A percentile compares a stretch with the other conserved stretches of the same genome.
phyloP scores from a whole-genome alignment of 2,113 vertebrate genomes.

The Columbina picui region DNA sequence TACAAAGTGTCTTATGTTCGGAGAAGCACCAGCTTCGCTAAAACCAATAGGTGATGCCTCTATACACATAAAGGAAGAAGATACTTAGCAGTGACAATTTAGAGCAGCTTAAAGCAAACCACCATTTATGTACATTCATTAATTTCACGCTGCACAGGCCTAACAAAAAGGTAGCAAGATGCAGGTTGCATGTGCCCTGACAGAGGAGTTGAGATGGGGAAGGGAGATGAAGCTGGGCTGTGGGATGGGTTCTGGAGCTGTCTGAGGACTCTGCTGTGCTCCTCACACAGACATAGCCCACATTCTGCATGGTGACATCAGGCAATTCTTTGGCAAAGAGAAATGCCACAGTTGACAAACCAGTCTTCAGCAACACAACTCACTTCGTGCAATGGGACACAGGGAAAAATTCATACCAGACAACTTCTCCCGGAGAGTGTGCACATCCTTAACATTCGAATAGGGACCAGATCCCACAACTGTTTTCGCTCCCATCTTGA shows the following conservation, averaged over 20 bases:
- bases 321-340: background rate
- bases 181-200: background rate
- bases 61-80: background rate
- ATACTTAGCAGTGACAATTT: background rate
- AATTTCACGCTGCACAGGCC: background rate
- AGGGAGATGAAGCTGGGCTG: background rate
- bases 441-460: slow-evolving; percentile 87
- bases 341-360: background rate
- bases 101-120: background rate
- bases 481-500: slow-evolving; percentile 93
- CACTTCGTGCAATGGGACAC: background rate
- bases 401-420: slow-evolving; percentile 67
- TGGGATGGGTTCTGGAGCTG: background rate
- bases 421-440: slow-evolving; percentile 81
- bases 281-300: background rate
- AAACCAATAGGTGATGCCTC: background rate
- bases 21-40: background rate
- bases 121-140: background rate
- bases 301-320: background rate
- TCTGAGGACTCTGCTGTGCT: background rate
- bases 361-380: background rate
- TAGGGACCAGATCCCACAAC: slow-evolving; percentile 91
- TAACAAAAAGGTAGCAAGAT: background rate
- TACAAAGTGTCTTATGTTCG: background rate
- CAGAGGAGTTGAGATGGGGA: background rate